Conservation (phyloP, 2,888 invertebrate genomes). For the Entomobrya proxima region DNA sequence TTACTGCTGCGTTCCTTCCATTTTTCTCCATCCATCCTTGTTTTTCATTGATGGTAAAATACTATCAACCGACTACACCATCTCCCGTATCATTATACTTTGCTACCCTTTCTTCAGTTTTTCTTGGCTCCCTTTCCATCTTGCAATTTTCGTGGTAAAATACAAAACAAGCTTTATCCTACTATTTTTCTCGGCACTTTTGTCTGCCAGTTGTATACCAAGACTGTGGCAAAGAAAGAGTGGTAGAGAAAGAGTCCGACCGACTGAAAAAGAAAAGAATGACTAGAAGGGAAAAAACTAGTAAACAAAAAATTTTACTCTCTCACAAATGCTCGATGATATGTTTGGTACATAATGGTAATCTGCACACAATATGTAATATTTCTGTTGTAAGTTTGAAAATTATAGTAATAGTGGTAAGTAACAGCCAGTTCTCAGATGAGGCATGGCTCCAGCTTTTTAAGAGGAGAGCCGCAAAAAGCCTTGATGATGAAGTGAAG, state of each 20-base stretch:
- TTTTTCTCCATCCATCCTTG: constrained; percentile 59
- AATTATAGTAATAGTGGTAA: constrained; percentile 52
- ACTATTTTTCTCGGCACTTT: neutral
- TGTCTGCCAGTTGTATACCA: neutral
- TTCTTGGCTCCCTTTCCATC: constrained; percentile 62
- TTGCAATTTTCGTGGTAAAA: constrained; percentile 62
- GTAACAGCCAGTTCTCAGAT: constrained; percentile 61
- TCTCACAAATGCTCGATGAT: neutral
- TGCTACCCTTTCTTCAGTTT: constrained; percentile 8
- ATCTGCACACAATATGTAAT: constrained; percentile 18
- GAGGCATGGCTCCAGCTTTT: constrained; percentile 52
- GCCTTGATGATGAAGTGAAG: constrained; percentile 65
- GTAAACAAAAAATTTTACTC: constrained; percentile 57
- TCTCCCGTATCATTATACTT: neutral
- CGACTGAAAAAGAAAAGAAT: constrained; percentile 20
- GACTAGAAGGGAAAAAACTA: too few relatives aligned
- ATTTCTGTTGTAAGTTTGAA: constrained; percentile 23
- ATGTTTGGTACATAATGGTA: neutral
- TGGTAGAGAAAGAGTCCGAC: neutral
- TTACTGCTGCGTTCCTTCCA: constrained; percentile 39
- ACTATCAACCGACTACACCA: neutral
- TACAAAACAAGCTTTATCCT: constrained; percentile 56
- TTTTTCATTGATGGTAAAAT: constrained; percentile 33
- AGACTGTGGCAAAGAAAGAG: neutral
- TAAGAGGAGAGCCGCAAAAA: constrained; percentile 60